A percentile compares a stretch with the other conserved stretches of the same genome.
Conservation (phyloP, 1,140 invertebrate species). For the Pogonus chalceus region DNA sequence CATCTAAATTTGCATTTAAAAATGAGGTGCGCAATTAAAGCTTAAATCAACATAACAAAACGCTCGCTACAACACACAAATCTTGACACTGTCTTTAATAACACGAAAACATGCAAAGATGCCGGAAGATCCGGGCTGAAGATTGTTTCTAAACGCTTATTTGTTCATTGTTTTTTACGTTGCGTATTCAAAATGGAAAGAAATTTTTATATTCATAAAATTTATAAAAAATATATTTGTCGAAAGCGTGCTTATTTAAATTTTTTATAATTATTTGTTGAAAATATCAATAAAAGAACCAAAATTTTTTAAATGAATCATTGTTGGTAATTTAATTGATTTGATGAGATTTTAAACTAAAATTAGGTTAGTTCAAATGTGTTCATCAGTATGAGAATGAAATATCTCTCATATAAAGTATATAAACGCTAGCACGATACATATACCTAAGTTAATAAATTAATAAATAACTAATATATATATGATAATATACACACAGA, state of each 20-base stretch:
- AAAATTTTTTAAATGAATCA: too few relatives aligned
- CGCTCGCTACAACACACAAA: not conserved
- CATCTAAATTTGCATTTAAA: not conserved
- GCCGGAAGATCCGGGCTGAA: not conserved
- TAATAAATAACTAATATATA: not conserved
- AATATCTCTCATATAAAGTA: not conserved
- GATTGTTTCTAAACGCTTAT: not conserved
- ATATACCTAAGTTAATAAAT: not conserved
- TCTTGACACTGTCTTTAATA: not conserved
- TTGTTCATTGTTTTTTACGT: too few relatives aligned
- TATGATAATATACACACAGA: not conserved
- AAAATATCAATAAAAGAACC: too few relatives aligned
- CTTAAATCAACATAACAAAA: not conserved
- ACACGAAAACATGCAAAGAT: not conserved
- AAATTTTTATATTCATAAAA: not conserved
- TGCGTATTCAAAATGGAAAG: not conserved
- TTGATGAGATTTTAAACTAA: not conserved
- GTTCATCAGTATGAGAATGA: not conserved
- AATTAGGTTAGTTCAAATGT: slow-evolving; percentile 1
- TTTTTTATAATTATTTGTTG: too few relatives aligned
- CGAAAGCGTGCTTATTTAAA: too few relatives aligned
- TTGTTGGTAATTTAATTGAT: too few relatives aligned
- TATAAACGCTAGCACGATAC: not conserved
- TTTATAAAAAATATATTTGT: too few relatives aligned
- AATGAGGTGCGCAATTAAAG: not conserved